phyloP scores from a whole-genome alignment of 1,140 invertebrate species.

The Eupeodes corollae region DNA sequence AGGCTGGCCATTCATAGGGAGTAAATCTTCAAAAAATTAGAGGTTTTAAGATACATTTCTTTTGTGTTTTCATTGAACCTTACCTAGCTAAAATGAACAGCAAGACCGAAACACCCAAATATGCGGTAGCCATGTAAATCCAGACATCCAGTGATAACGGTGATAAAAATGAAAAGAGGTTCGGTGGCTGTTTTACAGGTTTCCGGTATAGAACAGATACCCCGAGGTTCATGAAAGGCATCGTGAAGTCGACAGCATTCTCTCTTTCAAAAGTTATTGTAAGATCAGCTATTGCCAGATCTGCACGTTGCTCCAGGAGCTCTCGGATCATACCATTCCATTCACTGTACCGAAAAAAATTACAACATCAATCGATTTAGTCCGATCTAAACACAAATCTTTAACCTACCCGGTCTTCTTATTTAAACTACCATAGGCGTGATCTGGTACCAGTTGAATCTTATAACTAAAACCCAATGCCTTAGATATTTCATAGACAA shows the following conservation, averaged over 20 bases:
- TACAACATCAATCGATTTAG: background rate
- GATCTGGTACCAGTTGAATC: constrained; percentile 67
- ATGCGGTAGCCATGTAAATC: constrained; percentile 92
- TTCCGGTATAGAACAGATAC: constrained; percentile 89
- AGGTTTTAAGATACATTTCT: background rate
- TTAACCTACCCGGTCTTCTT: constrained; percentile 44
- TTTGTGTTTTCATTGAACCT: constrained; percentile 19
- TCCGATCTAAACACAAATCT: background rate
- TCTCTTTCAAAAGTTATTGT: constrained; percentile 87
- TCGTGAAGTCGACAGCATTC: constrained; percentile 83
- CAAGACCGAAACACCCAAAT: constrained; percentile 84
- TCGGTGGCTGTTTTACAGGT: constrained; percentile 80
- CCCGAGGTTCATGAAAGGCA: constrained; percentile 91
- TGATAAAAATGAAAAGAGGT: constrained; percentile 87
- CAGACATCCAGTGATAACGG: constrained; percentile 87
- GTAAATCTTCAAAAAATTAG: constrained; percentile 54
- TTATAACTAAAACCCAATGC: constrained; percentile 86
- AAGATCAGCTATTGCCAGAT: constrained; percentile 84
- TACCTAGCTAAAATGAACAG: constrained; percentile 87
- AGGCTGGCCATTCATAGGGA: constrained; percentile 87
- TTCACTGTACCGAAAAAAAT: constrained; percentile 42
- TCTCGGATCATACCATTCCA: constrained; percentile 95
- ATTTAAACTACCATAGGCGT: constrained; percentile 68
- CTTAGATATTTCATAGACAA: constrained; percentile 78
- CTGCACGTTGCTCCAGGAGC: constrained; percentile 77